Evolutionary conservation across 2,888 invertebrate species (phyloP).

Genomic region (Axea sp.): DNA sequence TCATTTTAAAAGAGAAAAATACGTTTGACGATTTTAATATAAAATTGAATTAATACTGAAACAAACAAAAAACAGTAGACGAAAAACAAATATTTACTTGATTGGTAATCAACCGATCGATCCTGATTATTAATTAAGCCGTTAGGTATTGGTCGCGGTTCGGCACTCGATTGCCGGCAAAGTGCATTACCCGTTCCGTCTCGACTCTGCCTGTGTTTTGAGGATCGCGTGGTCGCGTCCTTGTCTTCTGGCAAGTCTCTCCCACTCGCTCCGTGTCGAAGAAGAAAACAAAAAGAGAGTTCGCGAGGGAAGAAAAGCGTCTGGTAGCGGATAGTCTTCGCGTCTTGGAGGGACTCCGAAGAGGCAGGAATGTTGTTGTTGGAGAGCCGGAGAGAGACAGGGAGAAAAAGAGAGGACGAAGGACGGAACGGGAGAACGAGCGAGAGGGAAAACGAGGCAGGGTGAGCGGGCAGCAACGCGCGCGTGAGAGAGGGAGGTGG

Average conservation of each 20-base stretch:
- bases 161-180: conserved; percentile 34
- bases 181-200: conserved; percentile 45
- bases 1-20: no score
- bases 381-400: conserved; percentile 72
- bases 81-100: no score
- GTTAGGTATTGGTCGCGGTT: conserved; percentile 20
- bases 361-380: conserved; percentile 78
- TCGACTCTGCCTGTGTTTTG: conserved; percentile 9
- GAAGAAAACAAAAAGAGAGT: conserved; percentile 38
- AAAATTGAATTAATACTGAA: no score
- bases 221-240: conserved; percentile 27
- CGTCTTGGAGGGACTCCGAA: conserved; percentile 71
- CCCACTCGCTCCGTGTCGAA: conserved; percentile 7
- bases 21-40: no score
- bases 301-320: conserved; percentile 63
- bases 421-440: conserved; percentile 7
- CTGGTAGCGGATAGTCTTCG: conserved; percentile 69
- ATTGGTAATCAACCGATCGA: no score
- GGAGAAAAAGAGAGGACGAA: conserved; percentile 50
- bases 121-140: conserved; percentile 37
- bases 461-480: neutral
- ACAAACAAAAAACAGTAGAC: no score
- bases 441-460: conserved; percentile 36
- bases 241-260: conserved; percentile 8
- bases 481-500: conserved; percentile 62